Conservation (phyloP, 2,797 vertebrate genomes). For the Phylloscopus collybita region DNA sequence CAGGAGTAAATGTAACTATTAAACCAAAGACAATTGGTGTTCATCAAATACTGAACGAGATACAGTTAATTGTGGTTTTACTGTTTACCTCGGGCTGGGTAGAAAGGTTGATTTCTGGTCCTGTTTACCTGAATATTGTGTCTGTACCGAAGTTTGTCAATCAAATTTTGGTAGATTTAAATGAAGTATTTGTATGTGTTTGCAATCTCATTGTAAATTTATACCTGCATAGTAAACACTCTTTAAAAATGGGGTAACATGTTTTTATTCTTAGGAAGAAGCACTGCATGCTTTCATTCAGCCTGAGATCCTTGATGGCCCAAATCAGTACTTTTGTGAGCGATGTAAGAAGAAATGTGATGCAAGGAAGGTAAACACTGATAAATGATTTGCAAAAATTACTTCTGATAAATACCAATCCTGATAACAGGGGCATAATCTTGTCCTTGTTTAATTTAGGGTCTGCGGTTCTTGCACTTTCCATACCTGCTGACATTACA, state of each 20-base stretch:
- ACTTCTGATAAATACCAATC: neutral
- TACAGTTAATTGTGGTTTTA: neutral
- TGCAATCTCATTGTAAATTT: neutral
- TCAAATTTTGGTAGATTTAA: neutral
- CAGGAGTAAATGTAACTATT: neutral
- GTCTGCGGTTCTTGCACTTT: slow-evolving; percentile 95
- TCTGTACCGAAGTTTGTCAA: neutral
- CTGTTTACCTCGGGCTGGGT: slow-evolving; percentile 20
- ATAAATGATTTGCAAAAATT: neutral
- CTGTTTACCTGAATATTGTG: neutral
- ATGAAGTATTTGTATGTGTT: neutral
- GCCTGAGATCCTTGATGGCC: slow-evolving; percentile 95
- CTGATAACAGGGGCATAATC: neutral
- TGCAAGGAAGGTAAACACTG: slow-evolving; percentile 89
- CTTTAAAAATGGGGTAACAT: slow-evolving; percentile 34
- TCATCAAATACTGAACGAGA: slow-evolving; percentile 26
- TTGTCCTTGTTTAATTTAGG: slow-evolving; percentile 76
- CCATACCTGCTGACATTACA: slow-evolving; percentile 96
- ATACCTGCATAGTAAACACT: neutral
- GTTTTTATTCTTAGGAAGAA: slow-evolving; percentile 87
- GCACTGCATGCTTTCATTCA: slow-evolving; percentile 98
- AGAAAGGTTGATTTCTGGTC: neutral
- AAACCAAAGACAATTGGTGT: neutral
- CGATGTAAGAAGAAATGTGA: slow-evolving; percentile 99
- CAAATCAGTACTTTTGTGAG: slow-evolving; percentile 99